Percentiles rank a stretch among this genome's conserved stretches.
These are phyloP conservation scores for Neotoxoptera formosana DNA, from an alignment of 1,140 invertebrate genomes.

Conservation along the genomic window DNA sequence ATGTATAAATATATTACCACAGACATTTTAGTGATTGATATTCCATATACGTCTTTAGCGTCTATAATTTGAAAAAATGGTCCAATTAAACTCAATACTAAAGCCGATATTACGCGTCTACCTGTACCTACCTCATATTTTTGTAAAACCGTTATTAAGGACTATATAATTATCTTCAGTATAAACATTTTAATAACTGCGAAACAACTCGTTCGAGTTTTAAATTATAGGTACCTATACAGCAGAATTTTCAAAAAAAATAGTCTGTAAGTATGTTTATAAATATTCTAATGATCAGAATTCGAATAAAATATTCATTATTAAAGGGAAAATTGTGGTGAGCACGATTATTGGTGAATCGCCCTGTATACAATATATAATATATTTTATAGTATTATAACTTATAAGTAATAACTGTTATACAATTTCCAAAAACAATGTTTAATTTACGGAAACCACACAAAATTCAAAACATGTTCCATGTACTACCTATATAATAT, in stretches of 20 bases:
- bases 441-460: not conserved
- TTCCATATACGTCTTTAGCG: no score
- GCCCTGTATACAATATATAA: not conserved
- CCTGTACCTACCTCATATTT: not conserved
- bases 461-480: not conserved
- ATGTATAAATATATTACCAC: no score
- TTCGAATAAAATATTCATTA: no score
- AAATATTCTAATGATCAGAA: no score
- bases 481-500: not conserved
- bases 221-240: not conserved
- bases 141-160: not conserved
- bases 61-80: no score
- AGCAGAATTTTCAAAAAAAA: not conserved
- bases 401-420: no score
- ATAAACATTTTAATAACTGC: not conserved
- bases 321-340: no score
- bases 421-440: not conserved
- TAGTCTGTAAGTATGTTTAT: no score
- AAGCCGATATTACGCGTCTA: not conserved
- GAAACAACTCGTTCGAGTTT: not conserved
- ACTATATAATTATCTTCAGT: not conserved
- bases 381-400: not conserved
- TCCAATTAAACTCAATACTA: not conserved
- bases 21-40: not conserved
- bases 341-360: no score